These are phyloP conservation scores for Chloropsis cyanopogon DNA, from an alignment of 2,113 vertebrate species.

Conservation along the genomic window DNA sequence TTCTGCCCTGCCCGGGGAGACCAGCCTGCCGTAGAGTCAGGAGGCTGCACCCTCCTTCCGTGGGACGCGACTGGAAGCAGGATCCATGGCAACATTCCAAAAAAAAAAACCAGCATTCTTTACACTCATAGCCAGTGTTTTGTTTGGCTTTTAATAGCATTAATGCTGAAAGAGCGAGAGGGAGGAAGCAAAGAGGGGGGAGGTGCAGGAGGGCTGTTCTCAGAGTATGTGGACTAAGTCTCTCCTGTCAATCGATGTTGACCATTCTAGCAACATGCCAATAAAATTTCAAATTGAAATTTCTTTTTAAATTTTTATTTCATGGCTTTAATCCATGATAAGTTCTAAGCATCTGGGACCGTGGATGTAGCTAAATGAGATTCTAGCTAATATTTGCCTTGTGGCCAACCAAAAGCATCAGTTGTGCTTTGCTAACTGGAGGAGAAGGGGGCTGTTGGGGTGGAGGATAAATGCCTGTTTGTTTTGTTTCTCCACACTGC, in stretches of 20 bases:
- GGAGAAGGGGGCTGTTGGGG: not conserved
- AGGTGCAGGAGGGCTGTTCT: conserved; percentile 53
- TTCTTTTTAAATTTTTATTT: conserved; percentile 69
- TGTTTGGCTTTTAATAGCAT: conserved; percentile 68
- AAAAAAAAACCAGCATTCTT: conserved; percentile 69
- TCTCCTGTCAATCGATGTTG: conserved; percentile 69
- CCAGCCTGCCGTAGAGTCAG: conserved; percentile 52
- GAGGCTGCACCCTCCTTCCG: conserved; percentile 12
- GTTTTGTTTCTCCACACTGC: not conserved
- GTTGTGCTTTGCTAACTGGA: conserved; percentile 27
- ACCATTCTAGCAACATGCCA: conserved; percentile 75
- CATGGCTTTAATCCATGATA: conserved; percentile 83
- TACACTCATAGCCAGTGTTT: conserved; percentile 65
- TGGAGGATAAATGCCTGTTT: not conserved
- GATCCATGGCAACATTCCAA: conserved; percentile 69
- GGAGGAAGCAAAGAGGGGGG: conserved; percentile 14
- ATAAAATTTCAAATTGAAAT: conserved; percentile 86
- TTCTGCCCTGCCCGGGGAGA: conserved; percentile 47
- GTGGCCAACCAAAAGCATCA: conserved; percentile 40
- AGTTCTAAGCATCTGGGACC: conserved; percentile 69
- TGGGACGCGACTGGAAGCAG: conserved; percentile 33
- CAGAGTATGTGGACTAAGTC: conserved; percentile 68
- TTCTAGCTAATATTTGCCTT: conserved; percentile 61
- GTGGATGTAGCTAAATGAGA: conserved; percentile 61
- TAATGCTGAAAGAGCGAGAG: conserved; percentile 12